Percentiles rank a stretch among this genome's conserved stretches.
These are phyloP conservation scores for Poecilia velifera DNA, from an alignment of 2,797 vertebrate genomes.

Conservation along the genomic window DNA sequence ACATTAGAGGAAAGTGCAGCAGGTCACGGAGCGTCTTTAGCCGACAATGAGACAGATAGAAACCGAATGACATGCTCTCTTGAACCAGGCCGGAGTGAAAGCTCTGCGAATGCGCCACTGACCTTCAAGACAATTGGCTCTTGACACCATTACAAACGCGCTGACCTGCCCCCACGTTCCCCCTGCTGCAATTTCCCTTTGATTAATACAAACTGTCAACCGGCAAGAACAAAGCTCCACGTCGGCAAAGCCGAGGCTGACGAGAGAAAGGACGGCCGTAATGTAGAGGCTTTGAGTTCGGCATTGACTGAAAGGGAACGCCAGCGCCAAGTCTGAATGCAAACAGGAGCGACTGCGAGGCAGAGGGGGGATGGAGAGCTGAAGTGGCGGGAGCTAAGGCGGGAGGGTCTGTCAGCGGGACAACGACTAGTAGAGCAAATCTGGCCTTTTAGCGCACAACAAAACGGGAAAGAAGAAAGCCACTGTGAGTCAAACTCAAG, in stretches of 20 bases:
- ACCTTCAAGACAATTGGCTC: constrained; percentile 75
- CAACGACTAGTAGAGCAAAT: neutral
- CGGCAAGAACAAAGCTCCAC: constrained; percentile 64
- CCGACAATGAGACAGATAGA: constrained; percentile 62
- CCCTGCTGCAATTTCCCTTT: constrained; percentile 72
- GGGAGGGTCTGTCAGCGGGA: neutral
- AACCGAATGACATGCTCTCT: constrained; percentile 72
- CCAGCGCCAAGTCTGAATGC: constrained; percentile 70
- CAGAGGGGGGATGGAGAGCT: constrained; percentile 18
- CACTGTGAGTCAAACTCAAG: neutral
- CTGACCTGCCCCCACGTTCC: constrained; percentile 58
- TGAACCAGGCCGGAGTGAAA: constrained; percentile 71
- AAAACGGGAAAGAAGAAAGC: neutral
- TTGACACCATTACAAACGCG: constrained; percentile 80
- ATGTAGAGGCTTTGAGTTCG: constrained; percentile 71
- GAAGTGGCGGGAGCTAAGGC: neutral
- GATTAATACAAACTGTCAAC: constrained; percentile 75
- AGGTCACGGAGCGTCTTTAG: constrained; percentile 44
- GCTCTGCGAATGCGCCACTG: constrained; percentile 60
- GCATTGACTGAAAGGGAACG: constrained; percentile 71
- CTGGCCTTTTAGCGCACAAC: neutral
- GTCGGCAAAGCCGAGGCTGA: constrained; percentile 72
- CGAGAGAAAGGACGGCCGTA: constrained; percentile 74
- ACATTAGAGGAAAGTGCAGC: constrained; percentile 26
- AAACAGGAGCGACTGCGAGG: constrained; percentile 67